Evolutionary conservation across 2,797 vertebrate genomes (phyloP).

Genomic region (Peromyscus aztecus): DNA sequence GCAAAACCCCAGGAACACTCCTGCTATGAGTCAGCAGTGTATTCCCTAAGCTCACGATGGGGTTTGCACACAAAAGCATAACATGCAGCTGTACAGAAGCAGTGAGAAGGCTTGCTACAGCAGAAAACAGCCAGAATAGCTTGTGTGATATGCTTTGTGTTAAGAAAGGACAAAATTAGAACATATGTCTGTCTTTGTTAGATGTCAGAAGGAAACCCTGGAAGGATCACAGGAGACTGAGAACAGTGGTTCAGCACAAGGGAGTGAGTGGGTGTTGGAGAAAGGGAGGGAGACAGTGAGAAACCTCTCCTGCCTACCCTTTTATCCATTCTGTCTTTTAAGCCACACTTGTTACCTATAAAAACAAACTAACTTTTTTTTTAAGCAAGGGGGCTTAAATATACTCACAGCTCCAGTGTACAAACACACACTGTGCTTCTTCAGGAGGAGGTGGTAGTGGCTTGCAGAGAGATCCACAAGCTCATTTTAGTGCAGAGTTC

Average conservation of each 20-base stretch:
- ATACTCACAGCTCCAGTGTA: background rate
- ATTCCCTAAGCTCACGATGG: background rate
- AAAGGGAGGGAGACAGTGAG: background rate
- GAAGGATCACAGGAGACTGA: background rate
- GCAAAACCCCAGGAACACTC: background rate
- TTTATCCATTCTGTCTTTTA: background rate
- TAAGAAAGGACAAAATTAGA: conserved; percentile 14
- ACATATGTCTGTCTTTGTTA: background rate
- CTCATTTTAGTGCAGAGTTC: background rate
- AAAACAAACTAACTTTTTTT: background rate
- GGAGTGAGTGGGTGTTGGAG: no score
- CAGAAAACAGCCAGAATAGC: background rate
- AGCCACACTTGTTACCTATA: background rate
- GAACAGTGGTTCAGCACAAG: background rate
- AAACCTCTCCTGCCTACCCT: background rate
- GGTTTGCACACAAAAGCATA: background rate
- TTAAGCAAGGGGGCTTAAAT: background rate
- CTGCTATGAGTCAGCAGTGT: background rate
- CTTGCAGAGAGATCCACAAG: background rate
- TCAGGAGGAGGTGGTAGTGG: no score
- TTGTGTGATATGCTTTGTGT: background rate
- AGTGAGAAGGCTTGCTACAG: background rate
- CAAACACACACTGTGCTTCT: background rate
- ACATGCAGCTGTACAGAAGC: background rate
- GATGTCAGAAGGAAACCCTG: background rate